Base-by-base conservation (phyloP, 1,140 invertebrate species). In the Glomeris maerens region DNA sequence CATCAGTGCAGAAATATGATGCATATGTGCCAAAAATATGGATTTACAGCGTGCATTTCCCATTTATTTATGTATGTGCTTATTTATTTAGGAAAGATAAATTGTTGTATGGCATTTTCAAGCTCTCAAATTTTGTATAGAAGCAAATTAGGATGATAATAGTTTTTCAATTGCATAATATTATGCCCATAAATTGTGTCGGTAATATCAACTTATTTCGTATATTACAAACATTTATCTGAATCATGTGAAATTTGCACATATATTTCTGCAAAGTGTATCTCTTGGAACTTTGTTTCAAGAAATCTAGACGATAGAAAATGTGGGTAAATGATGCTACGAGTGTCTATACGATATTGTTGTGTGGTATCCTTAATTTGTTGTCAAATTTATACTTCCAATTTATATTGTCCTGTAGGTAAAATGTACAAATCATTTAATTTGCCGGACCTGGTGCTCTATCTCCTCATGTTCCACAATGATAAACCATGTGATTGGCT, bases 401-500 rank as follows among this genome's bases (percentile, higher is more conserved):
- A 36, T 36, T 36, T 13, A 36, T 36, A 13, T 10, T 7, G 5
- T 42, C 5, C 5, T 5, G 7, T 5, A 72, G 70, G 69, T 17
- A 74, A 74, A 59, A 56, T 74, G 52, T 73, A 73, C 59, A 66
- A 66, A 54, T 64, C 66, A n/a, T 57, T 56, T 29, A 65, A 71
- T 50, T 52, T 74, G 21, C 68, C 69, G 36, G 55, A 60, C 28
- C 57, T 74, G 20, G 65, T 70, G 13, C 67, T 67, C 46, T 73
- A 72, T 61, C 65, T 73, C 49, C 58, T 74, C 21, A 66, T 74
- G 67, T 73, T 74, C 56, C 60, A 72, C 56, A 63, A 63, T 49
- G 65, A 71, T 50, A 72, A 73, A 54, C 72, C 72, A 2, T 67
- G 72, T 29, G 72, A 74, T 56, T 74, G 72, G 72, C 57, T 74